These are phyloP conservation scores for Leucophenga montana DNA, from an alignment of 2,888 invertebrate genomes.

Conservation along the genomic window DNA sequence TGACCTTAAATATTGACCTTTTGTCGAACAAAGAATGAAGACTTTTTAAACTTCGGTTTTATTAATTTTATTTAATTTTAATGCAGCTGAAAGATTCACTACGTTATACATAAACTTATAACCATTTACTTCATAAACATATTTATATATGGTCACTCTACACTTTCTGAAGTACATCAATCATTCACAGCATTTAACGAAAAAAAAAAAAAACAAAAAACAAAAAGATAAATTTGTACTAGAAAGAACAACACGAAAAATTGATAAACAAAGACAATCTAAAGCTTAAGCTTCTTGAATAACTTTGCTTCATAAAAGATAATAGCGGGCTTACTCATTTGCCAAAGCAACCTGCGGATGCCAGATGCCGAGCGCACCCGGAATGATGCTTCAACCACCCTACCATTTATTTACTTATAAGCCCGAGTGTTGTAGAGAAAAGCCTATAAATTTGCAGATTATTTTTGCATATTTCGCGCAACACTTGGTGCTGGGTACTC, in stretches of 20 bases:
- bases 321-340: slow-evolving; percentile 59
- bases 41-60: no score
- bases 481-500: slow-evolving; percentile 33
- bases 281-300: slow-evolving; percentile 47
- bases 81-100: no score
- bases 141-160: neutral
- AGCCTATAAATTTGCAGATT: slow-evolving; percentile 70
- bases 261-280: slow-evolving; percentile 34
- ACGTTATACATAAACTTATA: no score
- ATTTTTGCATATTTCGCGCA: slow-evolving; percentile 67
- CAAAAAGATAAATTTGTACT: neutral
- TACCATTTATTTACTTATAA: no score
- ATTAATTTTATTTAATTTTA: no score
- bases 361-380: neutral
- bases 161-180: slow-evolving; percentile 10
- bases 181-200: neutral
- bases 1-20: no score
- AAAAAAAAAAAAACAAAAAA: slow-evolving; percentile 1
- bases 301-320: slow-evolving; percentile 64
- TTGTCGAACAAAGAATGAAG: no score
- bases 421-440: slow-evolving; percentile 33
- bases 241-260: neutral
- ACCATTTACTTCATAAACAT: no score
- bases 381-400: neutral
- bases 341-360: no score